Evolutionary conservation across 1,140 invertebrate species (phyloP).

Genomic region (Diabrotica undecimpunctata): DNA sequence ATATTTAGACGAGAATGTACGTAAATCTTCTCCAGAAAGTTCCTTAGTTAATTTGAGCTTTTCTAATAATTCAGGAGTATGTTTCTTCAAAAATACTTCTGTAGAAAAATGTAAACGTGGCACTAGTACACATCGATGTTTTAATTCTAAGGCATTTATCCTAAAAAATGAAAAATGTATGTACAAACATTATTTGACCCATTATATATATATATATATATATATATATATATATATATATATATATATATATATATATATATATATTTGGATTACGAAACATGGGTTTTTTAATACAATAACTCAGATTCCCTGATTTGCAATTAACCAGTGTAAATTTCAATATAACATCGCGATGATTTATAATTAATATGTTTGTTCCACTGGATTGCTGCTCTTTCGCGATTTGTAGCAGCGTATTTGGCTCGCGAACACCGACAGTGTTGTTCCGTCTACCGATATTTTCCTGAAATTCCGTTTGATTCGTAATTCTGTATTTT

Average conservation of each 20-base stretch:
- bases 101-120: constrained; percentile 3
- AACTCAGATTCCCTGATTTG: too few species aligned
- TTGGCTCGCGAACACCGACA: too few species aligned
- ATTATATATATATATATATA: background rate
- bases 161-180: constrained; percentile 5
- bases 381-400: background rate
- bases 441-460: too few species aligned
- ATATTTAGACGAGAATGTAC: constrained; percentile 10
- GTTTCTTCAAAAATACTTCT: constrained; percentile 9
- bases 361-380: background rate
- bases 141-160: constrained; percentile 9
- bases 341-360: background rate
- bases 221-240: constrained; percentile 1
- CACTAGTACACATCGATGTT: constrained; percentile 11
- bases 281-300: too few species aligned
- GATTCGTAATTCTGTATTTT: too few species aligned
- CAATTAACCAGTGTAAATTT: too few species aligned
- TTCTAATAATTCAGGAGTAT: constrained; percentile 7
- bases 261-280: background rate
- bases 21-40: background rate
- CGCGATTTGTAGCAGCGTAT: background rate
- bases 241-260: background rate
- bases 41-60: constrained; percentile 3
- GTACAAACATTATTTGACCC: background rate
- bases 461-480: too few species aligned